These are phyloP conservation scores for Paratrypauchen microcephalus DNA, from an alignment of 2,797 vertebrate genomes.

Conservation along the genomic window DNA sequence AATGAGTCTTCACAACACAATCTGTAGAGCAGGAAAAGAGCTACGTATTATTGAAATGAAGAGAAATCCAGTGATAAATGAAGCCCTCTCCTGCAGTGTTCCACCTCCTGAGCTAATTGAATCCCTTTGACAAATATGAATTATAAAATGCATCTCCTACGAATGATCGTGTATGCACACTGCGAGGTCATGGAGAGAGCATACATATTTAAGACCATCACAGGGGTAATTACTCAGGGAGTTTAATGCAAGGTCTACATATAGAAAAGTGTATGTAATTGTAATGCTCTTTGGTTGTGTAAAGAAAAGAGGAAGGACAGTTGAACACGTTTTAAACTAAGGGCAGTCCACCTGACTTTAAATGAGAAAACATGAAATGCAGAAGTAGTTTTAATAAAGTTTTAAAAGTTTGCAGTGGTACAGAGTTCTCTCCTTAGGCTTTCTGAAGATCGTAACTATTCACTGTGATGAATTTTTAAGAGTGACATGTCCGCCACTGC, in stretches of 20 bases:
- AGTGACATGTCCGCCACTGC: too few relatives aligned
- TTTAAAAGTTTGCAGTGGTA: too few relatives aligned
- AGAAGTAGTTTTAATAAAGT: too few relatives aligned
- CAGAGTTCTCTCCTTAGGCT: too few relatives aligned
- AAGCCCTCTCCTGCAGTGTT: slow-evolving; percentile 5
- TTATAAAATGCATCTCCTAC: slow-evolving; percentile 44
- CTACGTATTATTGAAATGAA: slow-evolving; percentile 18
- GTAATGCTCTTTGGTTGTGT: background rate
- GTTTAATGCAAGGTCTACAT: slow-evolving; percentile 13
- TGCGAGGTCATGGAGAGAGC: slow-evolving; percentile 33
- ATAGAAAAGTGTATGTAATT: background rate
- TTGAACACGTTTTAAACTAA: too few relatives aligned
- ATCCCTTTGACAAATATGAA: slow-evolving; percentile 40
- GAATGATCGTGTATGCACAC: slow-evolving; percentile 37
- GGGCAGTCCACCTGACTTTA: too few relatives aligned
- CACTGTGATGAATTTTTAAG: too few relatives aligned
- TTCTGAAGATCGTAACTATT: too few relatives aligned
- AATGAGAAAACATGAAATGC: too few relatives aligned
- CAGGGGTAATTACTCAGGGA: slow-evolving; percentile 47
- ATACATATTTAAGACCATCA: slow-evolving; percentile 39
- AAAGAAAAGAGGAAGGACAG: background rate
- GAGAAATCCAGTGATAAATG: slow-evolving; percentile 26
- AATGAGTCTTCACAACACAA: background rate
- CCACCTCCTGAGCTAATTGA: slow-evolving; percentile 26
- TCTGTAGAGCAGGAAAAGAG: slow-evolving; percentile 7